A percentile compares a stretch with the other conserved stretches of the same genome.
phyloP scores from a whole-genome alignment of 2,797 vertebrate genomes.

The Pangasius krempfi region DNA sequence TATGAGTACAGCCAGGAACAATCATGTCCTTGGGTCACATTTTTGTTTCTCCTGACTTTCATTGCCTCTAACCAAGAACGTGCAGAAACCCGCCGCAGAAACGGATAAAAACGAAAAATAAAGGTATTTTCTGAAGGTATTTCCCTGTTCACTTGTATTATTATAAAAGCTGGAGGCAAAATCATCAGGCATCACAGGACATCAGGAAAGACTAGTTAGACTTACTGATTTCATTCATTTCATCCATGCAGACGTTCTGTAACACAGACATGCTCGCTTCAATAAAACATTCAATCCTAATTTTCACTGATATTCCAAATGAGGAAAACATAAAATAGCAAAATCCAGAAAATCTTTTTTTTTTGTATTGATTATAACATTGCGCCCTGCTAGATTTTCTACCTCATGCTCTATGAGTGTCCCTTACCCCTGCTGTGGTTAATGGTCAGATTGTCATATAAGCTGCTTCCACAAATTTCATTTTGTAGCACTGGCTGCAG shows the following conservation, averaged over 20 bases:
- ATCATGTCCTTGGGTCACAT: conserved; percentile 21
- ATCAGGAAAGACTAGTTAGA: conserved; percentile 49
- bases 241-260: conserved; percentile 7
- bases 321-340: not conserved
- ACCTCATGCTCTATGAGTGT: not conserved
- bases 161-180: conserved; percentile 47
- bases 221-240: conserved; percentile 54
- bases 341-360: not conserved
- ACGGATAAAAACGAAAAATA: conserved; percentile 12
- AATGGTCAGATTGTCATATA: conserved; percentile 16
- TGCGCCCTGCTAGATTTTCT: not conserved
- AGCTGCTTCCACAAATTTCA: not conserved
- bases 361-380: not conserved
- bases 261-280: not conserved
- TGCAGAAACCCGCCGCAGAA: conserved; percentile 23
- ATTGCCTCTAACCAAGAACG: conserved; percentile 30
- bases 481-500: not conserved
- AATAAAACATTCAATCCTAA: not conserved
- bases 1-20: conserved; percentile 28
- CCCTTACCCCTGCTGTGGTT: not conserved
- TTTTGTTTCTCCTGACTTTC: conserved; percentile 5
- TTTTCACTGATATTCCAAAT: not conserved
- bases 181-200: conserved; percentile 46
- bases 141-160: conserved; percentile 32
- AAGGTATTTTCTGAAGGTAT: conserved; percentile 30